These are phyloP conservation scores for Anniella stebbinsi DNA, from an alignment of 2,797 vertebrate species.

Conservation along the genomic window DNA sequence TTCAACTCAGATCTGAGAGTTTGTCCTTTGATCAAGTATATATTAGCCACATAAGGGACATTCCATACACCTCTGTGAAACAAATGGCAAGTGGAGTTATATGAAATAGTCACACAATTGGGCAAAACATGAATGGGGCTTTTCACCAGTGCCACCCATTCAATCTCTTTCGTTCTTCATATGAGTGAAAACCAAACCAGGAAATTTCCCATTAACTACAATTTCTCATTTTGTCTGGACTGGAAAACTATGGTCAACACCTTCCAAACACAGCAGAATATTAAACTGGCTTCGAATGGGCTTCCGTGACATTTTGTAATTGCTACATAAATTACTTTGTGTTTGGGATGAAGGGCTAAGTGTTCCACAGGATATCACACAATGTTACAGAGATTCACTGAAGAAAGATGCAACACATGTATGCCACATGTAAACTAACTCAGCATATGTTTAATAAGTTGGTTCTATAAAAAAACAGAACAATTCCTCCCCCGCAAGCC, in stretches of 20 bases:
- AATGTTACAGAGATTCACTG: neutral
- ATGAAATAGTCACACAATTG: slow-evolving; percentile 7
- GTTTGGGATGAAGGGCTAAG: neutral
- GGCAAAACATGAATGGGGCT: neutral
- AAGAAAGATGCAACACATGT: neutral
- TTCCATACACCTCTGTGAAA: slow-evolving; percentile 94
- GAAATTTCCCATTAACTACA: neutral
- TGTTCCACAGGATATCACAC: neutral
- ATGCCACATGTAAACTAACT: neutral
- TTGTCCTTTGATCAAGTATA: slow-evolving; percentile 93
- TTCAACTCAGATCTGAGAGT: slow-evolving; percentile 90
- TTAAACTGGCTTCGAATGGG: neutral
- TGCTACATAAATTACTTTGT: neutral
- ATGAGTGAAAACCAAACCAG: neutral
- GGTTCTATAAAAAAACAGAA: neutral
- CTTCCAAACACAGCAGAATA: neutral
- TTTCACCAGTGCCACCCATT: neutral
- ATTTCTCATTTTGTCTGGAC: neutral
- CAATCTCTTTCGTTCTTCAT: neutral
- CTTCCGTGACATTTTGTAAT: neutral
- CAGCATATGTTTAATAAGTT: neutral
- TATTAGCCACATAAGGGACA: slow-evolving; percentile 94
- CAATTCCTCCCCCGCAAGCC: too few species aligned
- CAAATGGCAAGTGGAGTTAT: slow-evolving; percentile 66
- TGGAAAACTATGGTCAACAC: slow-evolving; percentile 31